phyloP scores from a whole-genome alignment of 2,113 vertebrate species.

The Stegastes partitus region DNA sequence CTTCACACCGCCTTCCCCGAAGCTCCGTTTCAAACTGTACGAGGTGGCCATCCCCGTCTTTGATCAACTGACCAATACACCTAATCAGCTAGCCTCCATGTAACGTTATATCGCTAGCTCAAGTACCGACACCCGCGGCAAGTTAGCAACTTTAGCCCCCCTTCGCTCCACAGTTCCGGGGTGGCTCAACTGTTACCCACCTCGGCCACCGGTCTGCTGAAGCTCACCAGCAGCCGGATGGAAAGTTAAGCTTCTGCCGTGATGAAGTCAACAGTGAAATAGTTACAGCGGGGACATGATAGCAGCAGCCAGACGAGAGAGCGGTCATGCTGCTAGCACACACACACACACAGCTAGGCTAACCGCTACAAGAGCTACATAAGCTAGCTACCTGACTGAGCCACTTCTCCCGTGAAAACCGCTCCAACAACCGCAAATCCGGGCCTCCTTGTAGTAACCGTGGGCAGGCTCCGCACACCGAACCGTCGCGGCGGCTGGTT shows the following conservation, averaged over 20 bases:
- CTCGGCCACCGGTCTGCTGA: not conserved
- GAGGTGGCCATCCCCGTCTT: not conserved
- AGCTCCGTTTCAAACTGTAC: not conserved
- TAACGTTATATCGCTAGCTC: conserved; percentile 36
- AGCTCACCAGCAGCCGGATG: too few species aligned
- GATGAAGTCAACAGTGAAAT: not conserved
- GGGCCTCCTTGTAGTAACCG: conserved; percentile 1
- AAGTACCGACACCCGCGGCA: conserved; percentile 35
- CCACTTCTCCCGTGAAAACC: conserved; percentile 26
- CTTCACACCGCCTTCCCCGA: too few species aligned
- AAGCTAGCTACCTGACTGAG: conserved; percentile 45
- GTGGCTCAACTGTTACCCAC: not conserved
- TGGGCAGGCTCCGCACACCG: not conserved
- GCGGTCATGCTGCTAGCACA: conserved; percentile 44
- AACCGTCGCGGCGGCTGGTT: not conserved
- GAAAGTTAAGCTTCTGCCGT: not conserved
- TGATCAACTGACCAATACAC: not conserved
- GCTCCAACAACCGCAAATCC: not conserved
- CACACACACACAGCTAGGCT: conserved; percentile 39
- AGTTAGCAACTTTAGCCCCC: conserved; percentile 61
- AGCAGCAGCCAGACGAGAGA: not conserved
- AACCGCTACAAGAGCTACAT: conserved; percentile 51
- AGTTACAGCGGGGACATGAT: not conserved
- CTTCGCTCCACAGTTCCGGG: conserved; percentile 46
- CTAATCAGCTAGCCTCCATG: conserved; percentile 19